Base-by-base conservation (phyloP, 2,113 vertebrate species). In the Cyrtonyx montezumae region DNA sequence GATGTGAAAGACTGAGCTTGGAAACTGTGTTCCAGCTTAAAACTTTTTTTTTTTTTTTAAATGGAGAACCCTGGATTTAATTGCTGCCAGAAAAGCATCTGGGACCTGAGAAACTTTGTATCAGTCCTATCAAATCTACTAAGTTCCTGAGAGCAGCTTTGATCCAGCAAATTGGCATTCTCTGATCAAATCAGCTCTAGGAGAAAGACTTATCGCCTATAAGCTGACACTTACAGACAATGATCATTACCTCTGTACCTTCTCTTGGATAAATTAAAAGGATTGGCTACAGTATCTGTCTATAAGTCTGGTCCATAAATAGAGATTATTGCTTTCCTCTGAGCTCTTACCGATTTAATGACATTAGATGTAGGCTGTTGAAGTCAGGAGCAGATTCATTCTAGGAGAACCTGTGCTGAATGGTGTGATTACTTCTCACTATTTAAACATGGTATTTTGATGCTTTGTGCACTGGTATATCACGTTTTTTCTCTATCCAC, bases 181-280 rank as follows among this genome's bases (percentile, higher is more conserved):
- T 89, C 63, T 30, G 34, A 87, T 83, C 40, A 89, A 87, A 77
- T 89, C 37, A 59, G 13, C 55, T 66, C 36, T 53, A 76, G 80
- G 46, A 37, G 85, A 56, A 82, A 70, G 28, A 62, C 7, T 55
- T 85, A 37, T 12, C 34, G 13, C 43, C 65, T 86, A 5, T 34
- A 74, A 70, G 8, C 42, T 78, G 65, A 46, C 46, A 82, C 7
- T 61, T 61, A 32, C 1, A 42, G 58, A 28, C 78, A 77, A 45
- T 6, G 6, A 11, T 70, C 1, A 2, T 73, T 34, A 83, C 40
- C 32, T 80, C 34, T 88, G 90, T 78, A 78, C 43, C 32, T 78
- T 75, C 37, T 83, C 32, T 78, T 2, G 3, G 7, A n/a, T 83
- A 79, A 82, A 58, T 91, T 79, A 76, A 53, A 77, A 45, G 49